phyloP scores from a whole-genome alignment of 2,888 invertebrate species.

The Pristionchus arcanus region DNA sequence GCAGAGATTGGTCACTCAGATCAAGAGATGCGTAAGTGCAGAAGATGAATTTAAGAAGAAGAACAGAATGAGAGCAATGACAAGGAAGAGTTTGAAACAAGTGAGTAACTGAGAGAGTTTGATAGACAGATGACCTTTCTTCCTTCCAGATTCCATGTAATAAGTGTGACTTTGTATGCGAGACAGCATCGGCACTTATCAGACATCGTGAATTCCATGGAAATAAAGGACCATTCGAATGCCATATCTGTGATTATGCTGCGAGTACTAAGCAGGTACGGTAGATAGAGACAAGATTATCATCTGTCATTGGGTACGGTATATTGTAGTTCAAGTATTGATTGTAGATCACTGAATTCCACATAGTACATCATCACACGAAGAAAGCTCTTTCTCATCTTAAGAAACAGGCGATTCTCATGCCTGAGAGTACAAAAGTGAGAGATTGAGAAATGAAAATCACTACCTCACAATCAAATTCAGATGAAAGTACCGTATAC shows the following conservation, averaged over 20 bases:
- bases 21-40: neutral
- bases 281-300: neutral
- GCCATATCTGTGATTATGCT: slow-evolving; percentile 42
- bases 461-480: neutral
- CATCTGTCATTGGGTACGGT: neutral
- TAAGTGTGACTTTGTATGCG: slow-evolving; percentile 32
- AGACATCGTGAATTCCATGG: slow-evolving; percentile 51
- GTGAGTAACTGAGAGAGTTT: neutral
- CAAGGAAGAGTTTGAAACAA: neutral
- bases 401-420: slow-evolving; percentile 30
- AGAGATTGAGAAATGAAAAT: neutral
- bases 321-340: neutral
- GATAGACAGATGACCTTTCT: too few species aligned
- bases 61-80: neutral
- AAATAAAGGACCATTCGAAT: neutral
- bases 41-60: slow-evolving; percentile 15
- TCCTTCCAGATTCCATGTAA: neutral
- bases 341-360: slow-evolving; percentile 38
- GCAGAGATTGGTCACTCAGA: slow-evolving; percentile 53
- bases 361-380: slow-evolving; percentile 40
- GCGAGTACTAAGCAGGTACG: slow-evolving; percentile 40
- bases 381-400: slow-evolving; percentile 16
- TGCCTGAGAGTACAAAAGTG: neutral
- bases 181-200: neutral
- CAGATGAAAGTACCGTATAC: neutral